Evolutionary conservation across 2,113 vertebrate species (phyloP).

Genomic region (Rhinichthys klamathensis): DNA sequence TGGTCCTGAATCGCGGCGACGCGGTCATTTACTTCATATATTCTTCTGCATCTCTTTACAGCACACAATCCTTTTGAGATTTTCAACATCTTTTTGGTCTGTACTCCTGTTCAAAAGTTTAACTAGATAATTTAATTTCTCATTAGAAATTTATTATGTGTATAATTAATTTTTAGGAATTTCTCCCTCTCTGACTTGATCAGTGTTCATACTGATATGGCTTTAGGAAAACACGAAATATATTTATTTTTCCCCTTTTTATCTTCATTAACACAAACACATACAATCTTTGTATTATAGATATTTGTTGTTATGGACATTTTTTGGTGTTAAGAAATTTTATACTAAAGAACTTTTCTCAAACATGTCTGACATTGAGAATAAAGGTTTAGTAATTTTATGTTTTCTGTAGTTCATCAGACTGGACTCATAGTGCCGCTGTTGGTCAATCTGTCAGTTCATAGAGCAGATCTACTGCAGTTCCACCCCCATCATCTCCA

Average conservation of each 20-base stretch:
- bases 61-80: background rate
- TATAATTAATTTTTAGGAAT: background rate
- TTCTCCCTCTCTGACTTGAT: background rate
- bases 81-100: background rate
- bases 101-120: background rate
- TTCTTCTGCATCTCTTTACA: background rate
- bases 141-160: background rate
- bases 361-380: background rate
- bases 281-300: background rate
- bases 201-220: background rate
- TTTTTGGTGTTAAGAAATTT: background rate
- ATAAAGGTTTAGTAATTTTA: background rate
- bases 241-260: accelerated
- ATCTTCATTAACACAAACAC: background rate
- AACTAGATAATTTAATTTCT: accelerated
- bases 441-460: slow-evolving; percentile 75
- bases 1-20: background rate
- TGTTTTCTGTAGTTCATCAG: slow-evolving; percentile 73
- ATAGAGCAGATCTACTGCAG: slow-evolving; percentile 25
- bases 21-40: no score
- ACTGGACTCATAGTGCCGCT: slow-evolving; percentile 86
- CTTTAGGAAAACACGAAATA: background rate
- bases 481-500: slow-evolving; percentile 36
- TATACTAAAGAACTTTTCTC: slow-evolving; percentile 9
- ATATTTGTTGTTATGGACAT: background rate